Conservation (phyloP, 1,140 invertebrate genomes). For the Drosophila erecta region DNA sequence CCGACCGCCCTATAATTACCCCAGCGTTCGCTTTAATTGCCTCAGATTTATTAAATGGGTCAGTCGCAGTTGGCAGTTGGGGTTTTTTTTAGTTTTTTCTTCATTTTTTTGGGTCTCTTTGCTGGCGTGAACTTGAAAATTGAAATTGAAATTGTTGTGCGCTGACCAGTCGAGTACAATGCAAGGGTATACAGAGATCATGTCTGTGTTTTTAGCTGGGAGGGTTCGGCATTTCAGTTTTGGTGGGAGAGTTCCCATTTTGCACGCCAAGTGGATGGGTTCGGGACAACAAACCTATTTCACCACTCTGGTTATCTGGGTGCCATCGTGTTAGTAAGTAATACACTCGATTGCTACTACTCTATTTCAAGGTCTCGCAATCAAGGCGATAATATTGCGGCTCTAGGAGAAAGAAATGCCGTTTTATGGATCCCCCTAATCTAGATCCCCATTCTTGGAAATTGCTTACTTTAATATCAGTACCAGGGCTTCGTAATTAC, state of each 20-base stretch:
- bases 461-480: no score
- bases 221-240: conserved; percentile 12
- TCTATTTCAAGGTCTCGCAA: not conserved
- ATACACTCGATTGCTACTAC: conserved; percentile 8
- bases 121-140: conserved; percentile 34
- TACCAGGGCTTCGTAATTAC: no score
- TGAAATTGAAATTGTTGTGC: conserved; percentile 23
- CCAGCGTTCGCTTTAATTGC: conserved; percentile 67
- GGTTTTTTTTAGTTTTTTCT: conserved; percentile 2
- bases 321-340: not conserved
- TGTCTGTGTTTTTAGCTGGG: conserved; percentile 25
- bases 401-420: conserved; percentile 6
- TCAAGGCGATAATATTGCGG: not conserved
- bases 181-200: conserved; percentile 39
- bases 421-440: conserved; percentile 4
- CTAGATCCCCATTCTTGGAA: not conserved
- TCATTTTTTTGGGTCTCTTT: conserved; percentile 12
- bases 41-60: conserved; percentile 67
- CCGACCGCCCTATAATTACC: conserved; percentile 69
- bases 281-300: conserved; percentile 14
- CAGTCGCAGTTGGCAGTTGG: conserved; percentile 35
- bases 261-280: conserved; percentile 14
- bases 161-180: conserved; percentile 34
- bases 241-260: conserved; percentile 14
- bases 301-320: conserved; percentile 16